Evolutionary conservation across 2,888 invertebrate species (phyloP), one percentile per base, ranked within the genome.

Genomic region (Spicauda simplicius): DNA sequence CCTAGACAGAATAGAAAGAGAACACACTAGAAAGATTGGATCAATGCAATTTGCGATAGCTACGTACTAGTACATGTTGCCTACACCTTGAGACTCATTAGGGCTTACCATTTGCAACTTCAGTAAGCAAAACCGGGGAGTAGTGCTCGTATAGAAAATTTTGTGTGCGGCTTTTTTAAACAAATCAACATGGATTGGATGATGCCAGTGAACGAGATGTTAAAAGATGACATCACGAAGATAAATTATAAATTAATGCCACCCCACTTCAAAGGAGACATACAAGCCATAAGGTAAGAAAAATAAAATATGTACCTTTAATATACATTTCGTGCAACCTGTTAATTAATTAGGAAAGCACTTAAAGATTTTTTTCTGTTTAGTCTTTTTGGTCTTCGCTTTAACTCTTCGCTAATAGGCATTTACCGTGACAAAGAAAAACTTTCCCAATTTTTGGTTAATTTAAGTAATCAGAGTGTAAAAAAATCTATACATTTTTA

Each of bases 221-320:
- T 89, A 0, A 69, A 56, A 0, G 78, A 84, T 0, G 76, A 82
- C 11, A 84, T 89, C 30, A 85, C 85, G 0, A 86, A 84, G 64
- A 52, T 90, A n/a, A 76, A 79, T 11, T 73, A 75, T 57, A 79
- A 80, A 0, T 62, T 89, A 48, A 71, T 87, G 11, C 88, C 88
- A 3, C 81, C 84, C 0, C 80, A 81, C 8, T 85, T 82, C 64
- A 77, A 73, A 2, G 87, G 85, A 2, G 84, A 87, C 62, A 78
- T 78, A 0, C 76, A 80, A 11, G 75, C 74, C 10, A 69, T 80
- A 16, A 83, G 87, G 89, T 90, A 73, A 41, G 73, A 41, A 41
- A 41, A 14, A 3, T 41, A 14, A 14, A 41, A 14, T 41, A 41
- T 14, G 0, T 41, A 10, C 10, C 41, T 41, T 14, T 14, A 41